These are phyloP conservation scores for Protomyctophum bolini DNA, from an alignment of 2,113 vertebrate species.

Conservation along the genomic window DNA sequence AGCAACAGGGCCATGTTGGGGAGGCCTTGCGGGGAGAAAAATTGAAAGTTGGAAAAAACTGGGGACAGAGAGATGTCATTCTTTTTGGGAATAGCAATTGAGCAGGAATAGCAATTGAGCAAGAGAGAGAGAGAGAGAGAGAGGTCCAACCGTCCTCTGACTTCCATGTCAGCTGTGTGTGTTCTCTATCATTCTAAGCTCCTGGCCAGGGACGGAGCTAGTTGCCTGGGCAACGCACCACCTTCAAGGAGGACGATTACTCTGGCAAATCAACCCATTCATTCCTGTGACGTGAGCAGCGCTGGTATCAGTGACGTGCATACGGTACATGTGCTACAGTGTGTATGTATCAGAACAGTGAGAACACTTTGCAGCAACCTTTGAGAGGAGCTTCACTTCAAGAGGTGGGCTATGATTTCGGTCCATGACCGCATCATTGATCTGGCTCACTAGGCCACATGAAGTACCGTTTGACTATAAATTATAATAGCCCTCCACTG, in stretches of 20 bases:
- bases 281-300: slow-evolving; percentile 64
- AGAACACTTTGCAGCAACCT: slow-evolving; percentile 1
- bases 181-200: slow-evolving; percentile 53
- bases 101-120: background rate
- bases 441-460: slow-evolving; percentile 47
- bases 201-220: slow-evolving; percentile 57
- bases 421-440: slow-evolving; percentile 14
- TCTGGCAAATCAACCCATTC: slow-evolving; percentile 70
- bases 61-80: slow-evolving; percentile 4
- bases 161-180: slow-evolving; percentile 39
- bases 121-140: slow-evolving; percentile 5
- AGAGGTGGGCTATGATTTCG: slow-evolving; percentile 9
- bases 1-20: background rate
- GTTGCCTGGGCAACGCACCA: slow-evolving; percentile 77
- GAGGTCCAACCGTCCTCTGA: slow-evolving; percentile 26
- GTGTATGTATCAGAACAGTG: background rate
- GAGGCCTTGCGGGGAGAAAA: background rate
- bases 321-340: slow-evolving; percentile 17
- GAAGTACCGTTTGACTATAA: slow-evolving; percentile 30
- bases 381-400: slow-evolving; percentile 31
- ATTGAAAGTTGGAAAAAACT: slow-evolving; percentile 11
- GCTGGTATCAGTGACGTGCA: slow-evolving; percentile 43
- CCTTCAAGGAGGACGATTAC: slow-evolving; percentile 68
- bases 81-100: slow-evolving; percentile 10
- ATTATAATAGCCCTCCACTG: slow-evolving; percentile 23